phyloP scores from a whole-genome alignment of 2,797 vertebrate species.

The Crenichthys baileyi region DNA sequence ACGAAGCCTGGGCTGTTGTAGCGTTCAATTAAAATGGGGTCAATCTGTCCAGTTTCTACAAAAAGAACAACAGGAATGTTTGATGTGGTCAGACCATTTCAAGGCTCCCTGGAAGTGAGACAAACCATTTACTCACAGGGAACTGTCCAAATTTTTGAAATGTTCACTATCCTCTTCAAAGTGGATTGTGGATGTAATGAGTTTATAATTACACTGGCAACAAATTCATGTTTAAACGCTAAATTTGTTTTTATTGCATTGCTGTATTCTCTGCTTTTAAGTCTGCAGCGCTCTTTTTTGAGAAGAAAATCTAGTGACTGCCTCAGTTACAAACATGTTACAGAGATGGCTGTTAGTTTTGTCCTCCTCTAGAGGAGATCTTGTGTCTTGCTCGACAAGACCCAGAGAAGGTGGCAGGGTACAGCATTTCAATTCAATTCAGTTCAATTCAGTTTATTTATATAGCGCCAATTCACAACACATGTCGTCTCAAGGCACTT shows the following conservation, averaged over 20 bases:
- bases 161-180: not conserved
- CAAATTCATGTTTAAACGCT: not conserved
- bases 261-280: too few relatives aligned
- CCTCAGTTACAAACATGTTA: too few relatives aligned
- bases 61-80: not conserved
- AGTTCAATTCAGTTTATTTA: too few relatives aligned
- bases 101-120: not conserved
- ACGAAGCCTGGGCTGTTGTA: constrained; percentile 97
- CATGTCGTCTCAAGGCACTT: too few relatives aligned
- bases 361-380: too few relatives aligned
- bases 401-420: too few relatives aligned
- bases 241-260: not conserved
- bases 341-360: too few relatives aligned
- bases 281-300: too few relatives aligned
- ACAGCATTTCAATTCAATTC: too few relatives aligned
- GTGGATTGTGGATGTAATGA: not conserved
- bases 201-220: too few relatives aligned
- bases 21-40: constrained; percentile 90
- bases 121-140: not conserved
- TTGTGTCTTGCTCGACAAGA: not conserved
- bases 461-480: too few relatives aligned
- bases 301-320: too few relatives aligned
- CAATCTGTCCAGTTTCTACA: constrained; percentile 93
- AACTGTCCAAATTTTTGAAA: not conserved
- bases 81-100: not conserved